Percentiles rank a stretch among this genome's conserved stretches.
phyloP scores from a whole-genome alignment of 2,888 invertebrate species.

The Cerceris ruficornis region DNA sequence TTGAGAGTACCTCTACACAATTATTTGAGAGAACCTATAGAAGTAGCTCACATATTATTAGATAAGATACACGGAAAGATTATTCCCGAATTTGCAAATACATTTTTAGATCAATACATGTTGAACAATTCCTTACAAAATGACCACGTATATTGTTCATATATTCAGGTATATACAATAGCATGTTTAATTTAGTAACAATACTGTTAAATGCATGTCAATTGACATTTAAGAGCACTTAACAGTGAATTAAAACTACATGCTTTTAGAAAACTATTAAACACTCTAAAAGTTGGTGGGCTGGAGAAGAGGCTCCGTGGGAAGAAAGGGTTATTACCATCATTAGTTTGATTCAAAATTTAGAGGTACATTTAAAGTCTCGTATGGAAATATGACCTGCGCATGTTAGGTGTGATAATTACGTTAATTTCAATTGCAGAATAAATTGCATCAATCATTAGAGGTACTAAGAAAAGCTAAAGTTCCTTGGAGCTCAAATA shows the following conservation, averaged over 20 bases:
- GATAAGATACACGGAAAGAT: constrained; percentile 70
- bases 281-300: constrained; percentile 75
- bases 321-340: constrained; percentile 73
- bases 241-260: constrained; percentile 10
- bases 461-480: constrained; percentile 76
- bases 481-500: constrained; percentile 80
- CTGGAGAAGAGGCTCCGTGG: constrained; percentile 78
- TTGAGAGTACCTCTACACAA: constrained; percentile 67
- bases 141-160: constrained; percentile 80
- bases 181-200: neutral
- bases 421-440: constrained; percentile 60
- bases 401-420: constrained; percentile 6
- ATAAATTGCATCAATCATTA: constrained; percentile 74
- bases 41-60: constrained; percentile 69
- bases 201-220: neutral
- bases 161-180: constrained; percentile 77
- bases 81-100: constrained; percentile 76
- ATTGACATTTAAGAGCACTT: neutral
- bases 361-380: constrained; percentile 65
- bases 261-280: constrained; percentile 67
- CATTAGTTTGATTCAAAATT: constrained; percentile 73
- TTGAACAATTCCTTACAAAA: constrained; percentile 79
- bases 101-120: constrained; percentile 80
- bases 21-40: constrained; percentile 69
- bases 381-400: neutral